These are phyloP conservation scores for Ornithorhynchus anatinus DNA, from an alignment of 2,113 vertebrate genomes.

Conservation along the genomic window DNA sequence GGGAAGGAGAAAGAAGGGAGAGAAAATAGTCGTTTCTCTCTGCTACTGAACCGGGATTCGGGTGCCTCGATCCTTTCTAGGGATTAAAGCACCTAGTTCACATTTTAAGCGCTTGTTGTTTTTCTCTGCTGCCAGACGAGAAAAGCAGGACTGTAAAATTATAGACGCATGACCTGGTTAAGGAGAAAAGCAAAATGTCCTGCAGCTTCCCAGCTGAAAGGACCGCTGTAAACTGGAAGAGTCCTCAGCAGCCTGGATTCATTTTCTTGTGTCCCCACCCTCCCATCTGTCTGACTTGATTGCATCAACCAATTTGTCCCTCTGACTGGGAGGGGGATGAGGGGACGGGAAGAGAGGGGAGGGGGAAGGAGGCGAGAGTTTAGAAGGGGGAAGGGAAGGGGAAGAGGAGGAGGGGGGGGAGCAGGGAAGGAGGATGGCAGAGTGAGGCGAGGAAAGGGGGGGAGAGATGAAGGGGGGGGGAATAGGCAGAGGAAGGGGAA, in stretches of 20 bases:
- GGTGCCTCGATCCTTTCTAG: conserved; percentile 45
- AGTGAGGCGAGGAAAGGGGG: too few species aligned
- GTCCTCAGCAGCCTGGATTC: background rate
- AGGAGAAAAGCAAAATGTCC: background rate
- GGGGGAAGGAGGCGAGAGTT: too few species aligned
- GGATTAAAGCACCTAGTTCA: conserved; percentile 53
- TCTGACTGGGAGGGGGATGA: background rate
- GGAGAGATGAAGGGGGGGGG: too few species aligned
- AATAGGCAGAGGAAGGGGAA: too few species aligned
- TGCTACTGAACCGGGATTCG: conserved; percentile 13
- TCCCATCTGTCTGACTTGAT: background rate
- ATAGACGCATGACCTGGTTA: background rate
- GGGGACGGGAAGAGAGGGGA: too few species aligned
- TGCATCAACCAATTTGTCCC: background rate
- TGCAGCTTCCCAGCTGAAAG: background rate
- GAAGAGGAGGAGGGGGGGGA: too few species aligned
- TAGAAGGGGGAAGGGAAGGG: too few species aligned
- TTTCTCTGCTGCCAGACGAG: too few species aligned
- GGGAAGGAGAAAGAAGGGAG: too few species aligned
- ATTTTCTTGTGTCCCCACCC: background rate
- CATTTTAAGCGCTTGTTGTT: background rate
- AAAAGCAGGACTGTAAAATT: background rate
- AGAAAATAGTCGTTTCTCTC: conserved; percentile 17
- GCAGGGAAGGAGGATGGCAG: too few species aligned
- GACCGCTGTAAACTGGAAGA: background rate